Conservation (phyloP, 2,797 vertebrate genomes). For the Agapornis canus region DNA sequence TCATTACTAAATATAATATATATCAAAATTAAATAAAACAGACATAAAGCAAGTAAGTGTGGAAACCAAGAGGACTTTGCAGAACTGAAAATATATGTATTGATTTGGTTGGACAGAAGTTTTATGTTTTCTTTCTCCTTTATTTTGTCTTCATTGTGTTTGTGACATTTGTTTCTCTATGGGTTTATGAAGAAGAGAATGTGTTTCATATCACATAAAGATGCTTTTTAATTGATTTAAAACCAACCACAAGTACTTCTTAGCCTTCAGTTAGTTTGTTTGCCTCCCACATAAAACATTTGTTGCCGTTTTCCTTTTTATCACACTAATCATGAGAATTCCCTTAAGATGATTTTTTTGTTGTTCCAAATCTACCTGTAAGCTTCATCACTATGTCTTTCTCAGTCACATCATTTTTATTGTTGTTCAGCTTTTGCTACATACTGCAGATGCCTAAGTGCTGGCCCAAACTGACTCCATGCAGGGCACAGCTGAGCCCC, state of each 20-base stretch:
- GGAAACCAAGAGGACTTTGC: background rate
- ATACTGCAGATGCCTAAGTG: fast-evolving
- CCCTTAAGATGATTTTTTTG: background rate
- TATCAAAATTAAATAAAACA: background rate
- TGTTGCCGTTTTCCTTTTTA: background rate
- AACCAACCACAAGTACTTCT: background rate
- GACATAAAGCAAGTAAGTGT: background rate
- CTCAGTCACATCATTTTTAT: background rate
- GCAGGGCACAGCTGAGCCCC: background rate
- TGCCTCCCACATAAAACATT: background rate
- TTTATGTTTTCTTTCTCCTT: background rate
- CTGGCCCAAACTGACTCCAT: background rate
- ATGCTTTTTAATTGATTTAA: background rate
- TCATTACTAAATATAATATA: background rate
- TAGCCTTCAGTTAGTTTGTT: background rate
- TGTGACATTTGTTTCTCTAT: background rate
- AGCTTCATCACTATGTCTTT: background rate
- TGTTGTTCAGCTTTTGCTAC: background rate
- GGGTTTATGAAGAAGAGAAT: background rate
- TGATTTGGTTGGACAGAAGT: background rate
- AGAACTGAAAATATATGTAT: background rate
- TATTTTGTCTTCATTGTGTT: background rate
- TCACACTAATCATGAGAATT: background rate
- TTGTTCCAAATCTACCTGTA: background rate
- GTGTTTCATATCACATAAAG: background rate